These are phyloP conservation scores for Taenaris catops DNA, from an alignment of 2,888 invertebrate genomes.

Conservation along the genomic window DNA sequence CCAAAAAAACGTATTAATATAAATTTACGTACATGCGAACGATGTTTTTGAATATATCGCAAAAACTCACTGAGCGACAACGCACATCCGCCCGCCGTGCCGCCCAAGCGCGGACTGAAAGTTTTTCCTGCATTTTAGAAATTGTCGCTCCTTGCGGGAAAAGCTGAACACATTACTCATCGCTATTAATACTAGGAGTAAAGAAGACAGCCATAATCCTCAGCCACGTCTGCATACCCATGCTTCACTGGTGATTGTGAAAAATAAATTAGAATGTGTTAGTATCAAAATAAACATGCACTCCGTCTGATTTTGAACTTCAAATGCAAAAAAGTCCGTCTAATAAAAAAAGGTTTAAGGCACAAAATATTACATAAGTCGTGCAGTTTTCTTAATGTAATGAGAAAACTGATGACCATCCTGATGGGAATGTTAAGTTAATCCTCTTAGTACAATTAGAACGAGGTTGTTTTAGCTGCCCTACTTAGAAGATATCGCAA, in stretches of 20 bases:
- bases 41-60: conserved; percentile 31
- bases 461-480: conserved; percentile 1
- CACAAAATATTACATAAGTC: too few species aligned
- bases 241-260: conserved; percentile 41
- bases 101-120: conserved; percentile 70
- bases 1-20: too few species aligned
- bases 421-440: conserved; percentile 12
- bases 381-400: neutral
- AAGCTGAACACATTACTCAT: conserved; percentile 45
- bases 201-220: conserved; percentile 39
- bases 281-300: conserved; percentile 68
- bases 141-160: conserved; percentile 32
- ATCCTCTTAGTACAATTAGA: conserved; percentile 14
- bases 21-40: conserved; percentile 25
- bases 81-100: conserved; percentile 51
- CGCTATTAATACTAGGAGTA: conserved; percentile 32
- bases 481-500: neutral
- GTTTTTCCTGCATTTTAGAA: conserved; percentile 43
- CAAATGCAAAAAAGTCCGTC: conserved; percentile 25
- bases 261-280: conserved; percentile 60
- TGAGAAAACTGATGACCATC: conserved; percentile 1
- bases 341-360: too few species aligned
- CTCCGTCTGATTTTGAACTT: conserved; percentile 40
- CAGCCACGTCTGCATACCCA: conserved; percentile 29
- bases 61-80: conserved; percentile 16